Base-by-base conservation (phyloP, 2,888 invertebrate genomes). In the Lasius fuliginosus region DNA sequence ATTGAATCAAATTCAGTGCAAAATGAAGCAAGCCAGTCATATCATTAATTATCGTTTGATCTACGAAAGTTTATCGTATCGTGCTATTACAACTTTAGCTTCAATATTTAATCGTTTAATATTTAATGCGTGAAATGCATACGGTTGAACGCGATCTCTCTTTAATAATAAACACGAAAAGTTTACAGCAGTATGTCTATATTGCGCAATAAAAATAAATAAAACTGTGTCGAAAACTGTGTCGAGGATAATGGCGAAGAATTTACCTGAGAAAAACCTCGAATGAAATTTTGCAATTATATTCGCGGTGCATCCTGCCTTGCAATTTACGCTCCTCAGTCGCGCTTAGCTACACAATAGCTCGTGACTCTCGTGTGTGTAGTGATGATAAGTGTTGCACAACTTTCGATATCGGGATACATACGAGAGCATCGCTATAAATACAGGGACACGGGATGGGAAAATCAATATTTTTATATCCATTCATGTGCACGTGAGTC, bases 401-500 rank as follows among this genome's bases (percentile, higher is more conserved):
- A 79, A 68, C 23, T 79, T 79, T 36, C 46, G 58, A 58, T 58
- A 8, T 3, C 15, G 33, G 23, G 15, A 68, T 68, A 68, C 11
- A 33, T 58, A 79, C 18, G 18, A 33, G 33, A 69, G 11, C 33
- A 46, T 69, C 30, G 33, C 46, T 79, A 79, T 60, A 27, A 79
- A 58, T 68, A 67, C 42, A 23, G 15, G 23, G 1, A 40, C 27
- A 42, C 46, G 30, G 30, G 18, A 79, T 58, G 23, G 42, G 12
- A 69, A 69, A 79, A 79, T 79, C 69, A 60, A 79, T 79, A 69
- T 60, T 69, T 79, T 79, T 77, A 68, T 23, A 58, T 11, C 33
- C 42, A 77, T 77, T 77, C 77, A 77, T 30, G 46, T 76, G 33
- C 30, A 40, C 40, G 23, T 56, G 69, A 68, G 15, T 67, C 67